Evolutionary conservation across 2,888 invertebrate species (phyloP).

Genomic region (Ashinkailepas kermadecensis): DNA sequence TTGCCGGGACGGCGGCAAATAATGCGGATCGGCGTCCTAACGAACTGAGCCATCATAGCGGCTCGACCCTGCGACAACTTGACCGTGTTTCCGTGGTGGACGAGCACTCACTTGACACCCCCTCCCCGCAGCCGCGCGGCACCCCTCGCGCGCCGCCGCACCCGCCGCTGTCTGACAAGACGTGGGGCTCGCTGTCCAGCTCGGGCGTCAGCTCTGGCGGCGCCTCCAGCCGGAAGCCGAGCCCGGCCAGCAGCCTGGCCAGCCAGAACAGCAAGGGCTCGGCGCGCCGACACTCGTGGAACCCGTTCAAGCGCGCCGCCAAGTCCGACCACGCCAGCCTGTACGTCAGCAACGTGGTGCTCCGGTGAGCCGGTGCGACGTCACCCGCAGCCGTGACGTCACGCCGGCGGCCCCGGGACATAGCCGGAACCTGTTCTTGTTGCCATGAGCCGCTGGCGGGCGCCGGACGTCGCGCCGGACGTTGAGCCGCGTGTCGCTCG

Average conservation of each 20-base stretch:
- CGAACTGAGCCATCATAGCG: too few relatives aligned
- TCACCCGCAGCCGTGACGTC: too few relatives aligned
- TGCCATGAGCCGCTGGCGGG: background rate
- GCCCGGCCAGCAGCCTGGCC: conserved; percentile 9
- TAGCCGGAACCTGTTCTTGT: background rate
- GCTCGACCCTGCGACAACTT: too few relatives aligned
- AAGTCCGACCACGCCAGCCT: background rate
- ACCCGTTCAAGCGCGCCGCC: background rate
- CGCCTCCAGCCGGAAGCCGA: background rate
- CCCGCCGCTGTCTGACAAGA: background rate
- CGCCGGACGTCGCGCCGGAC: background rate
- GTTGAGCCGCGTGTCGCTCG: too few relatives aligned
- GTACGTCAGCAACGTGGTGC: background rate
- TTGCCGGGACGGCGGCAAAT: too few relatives aligned
- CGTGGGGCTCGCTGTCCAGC: conserved; percentile 1
- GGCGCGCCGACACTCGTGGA: background rate
- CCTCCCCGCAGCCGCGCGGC: background rate
- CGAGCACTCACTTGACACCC: background rate
- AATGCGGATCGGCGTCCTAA: too few relatives aligned
- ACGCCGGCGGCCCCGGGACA: too few relatives aligned
- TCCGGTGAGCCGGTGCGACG: background rate
- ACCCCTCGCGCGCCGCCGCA: background rate
- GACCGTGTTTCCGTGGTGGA: too few relatives aligned
- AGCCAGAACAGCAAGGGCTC: background rate
- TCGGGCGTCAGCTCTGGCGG: background rate